Evolutionary conservation across 2,113 vertebrate genomes (phyloP).

Genomic region (Callochromis pleurospilus): DNA sequence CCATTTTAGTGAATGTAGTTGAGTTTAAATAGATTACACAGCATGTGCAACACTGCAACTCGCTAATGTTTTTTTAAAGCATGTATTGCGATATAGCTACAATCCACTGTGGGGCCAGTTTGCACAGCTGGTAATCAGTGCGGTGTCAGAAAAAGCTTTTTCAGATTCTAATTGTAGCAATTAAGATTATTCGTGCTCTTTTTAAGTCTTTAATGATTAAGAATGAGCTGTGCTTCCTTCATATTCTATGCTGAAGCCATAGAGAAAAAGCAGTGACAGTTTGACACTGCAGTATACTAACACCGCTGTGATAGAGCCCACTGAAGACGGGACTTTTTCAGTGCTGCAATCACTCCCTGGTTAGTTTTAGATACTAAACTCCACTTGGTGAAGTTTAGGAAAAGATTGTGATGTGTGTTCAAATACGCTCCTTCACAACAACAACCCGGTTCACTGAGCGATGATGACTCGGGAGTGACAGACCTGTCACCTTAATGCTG

Average conservation of each 20-base stretch:
- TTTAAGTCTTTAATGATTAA: background rate
- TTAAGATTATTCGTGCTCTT: background rate
- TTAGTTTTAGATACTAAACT: background rate
- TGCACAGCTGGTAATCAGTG: background rate
- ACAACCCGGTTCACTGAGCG: background rate
- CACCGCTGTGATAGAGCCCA: accelerated
- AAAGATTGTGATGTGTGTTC: accelerated
- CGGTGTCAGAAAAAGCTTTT: background rate
- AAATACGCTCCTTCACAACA: background rate
- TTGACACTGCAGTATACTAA: background rate
- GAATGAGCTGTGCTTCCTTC: background rate
- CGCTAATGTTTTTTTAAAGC: background rate
- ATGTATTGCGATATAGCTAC: background rate
- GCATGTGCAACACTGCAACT: background rate
- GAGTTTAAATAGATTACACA: background rate
- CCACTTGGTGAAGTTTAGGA: background rate
- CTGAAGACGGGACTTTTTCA: background rate
- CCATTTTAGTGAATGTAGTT: background rate
- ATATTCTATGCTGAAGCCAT: background rate
- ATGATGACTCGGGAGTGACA: background rate
- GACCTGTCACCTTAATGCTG: background rate
- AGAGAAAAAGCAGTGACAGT: background rate
- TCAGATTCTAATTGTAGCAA: background rate
- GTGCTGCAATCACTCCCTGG: background rate
- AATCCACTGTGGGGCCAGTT: background rate